Evolutionary conservation across 2,888 invertebrate species (phyloP).

Genomic region (Trichogramma evanescens): DNA sequence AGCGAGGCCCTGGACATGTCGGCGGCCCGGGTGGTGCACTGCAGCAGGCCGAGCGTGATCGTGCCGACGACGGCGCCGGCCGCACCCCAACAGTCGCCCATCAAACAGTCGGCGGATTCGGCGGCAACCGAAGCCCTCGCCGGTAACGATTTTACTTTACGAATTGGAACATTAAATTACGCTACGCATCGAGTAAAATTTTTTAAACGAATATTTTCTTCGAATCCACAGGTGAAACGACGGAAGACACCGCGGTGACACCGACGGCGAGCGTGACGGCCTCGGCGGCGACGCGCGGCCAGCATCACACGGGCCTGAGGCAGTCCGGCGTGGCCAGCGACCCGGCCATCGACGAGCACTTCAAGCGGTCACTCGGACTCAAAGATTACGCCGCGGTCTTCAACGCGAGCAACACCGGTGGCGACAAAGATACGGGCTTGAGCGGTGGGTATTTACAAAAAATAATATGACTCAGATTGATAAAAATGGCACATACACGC

Average conservation of each 20-base stretch:
- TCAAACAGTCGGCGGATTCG: neutral
- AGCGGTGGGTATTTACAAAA: slow-evolving; percentile 34
- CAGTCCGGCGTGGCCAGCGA: slow-evolving; percentile 53
- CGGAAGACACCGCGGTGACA: slow-evolving; percentile 41
- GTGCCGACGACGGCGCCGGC: slow-evolving; percentile 35
- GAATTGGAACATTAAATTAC: neutral
- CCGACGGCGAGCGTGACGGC: slow-evolving; percentile 40
- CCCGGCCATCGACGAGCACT: slow-evolving; percentile 92
- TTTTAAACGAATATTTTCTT: neutral
- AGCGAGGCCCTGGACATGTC: slow-evolving; percentile 46
- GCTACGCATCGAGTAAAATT: neutral
- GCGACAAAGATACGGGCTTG: slow-evolving; percentile 42
- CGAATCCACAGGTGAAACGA: slow-evolving; percentile 35
- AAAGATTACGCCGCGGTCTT: slow-evolving; percentile 50
- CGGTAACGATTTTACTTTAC: neutral
- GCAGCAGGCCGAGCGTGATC: slow-evolving; percentile 43
- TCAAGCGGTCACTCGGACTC: slow-evolving; percentile 82
- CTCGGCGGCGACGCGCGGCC: slow-evolving; percentile 38
- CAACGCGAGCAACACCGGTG: slow-evolving; percentile 34
- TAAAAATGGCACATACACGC: neutral
- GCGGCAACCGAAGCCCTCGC: slow-evolving; percentile 13
- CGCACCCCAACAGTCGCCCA: slow-evolving; percentile 29
- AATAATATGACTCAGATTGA: neutral
- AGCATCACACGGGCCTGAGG: slow-evolving; percentile 39
- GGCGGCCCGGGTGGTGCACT: slow-evolving; percentile 38